phyloP scores from a whole-genome alignment of 1,140 invertebrate species.

The Panagrolaimus sp. region DNA sequence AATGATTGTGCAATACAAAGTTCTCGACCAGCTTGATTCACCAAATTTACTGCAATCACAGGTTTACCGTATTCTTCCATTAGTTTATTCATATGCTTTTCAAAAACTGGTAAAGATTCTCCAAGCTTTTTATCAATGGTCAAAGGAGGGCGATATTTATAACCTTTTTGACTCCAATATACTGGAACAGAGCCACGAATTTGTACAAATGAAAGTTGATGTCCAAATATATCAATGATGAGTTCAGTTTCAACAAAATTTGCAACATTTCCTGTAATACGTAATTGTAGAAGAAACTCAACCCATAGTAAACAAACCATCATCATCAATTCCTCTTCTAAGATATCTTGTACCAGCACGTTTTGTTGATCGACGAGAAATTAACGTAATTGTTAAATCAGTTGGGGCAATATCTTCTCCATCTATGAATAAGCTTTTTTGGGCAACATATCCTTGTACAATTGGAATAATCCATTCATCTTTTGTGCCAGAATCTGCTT shows the following conservation, averaged over 20 bases:
- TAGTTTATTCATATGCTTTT: constrained; percentile 75
- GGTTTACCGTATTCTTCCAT: constrained; percentile 58
- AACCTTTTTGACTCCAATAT: constrained; percentile 92
- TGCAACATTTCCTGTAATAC: constrained; percentile 70
- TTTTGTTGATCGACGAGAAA: constrained; percentile 49
- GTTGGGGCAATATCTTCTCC: constrained; percentile 1
- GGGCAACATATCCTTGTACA: constrained; percentile 5
- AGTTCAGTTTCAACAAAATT: constrained; percentile 96
- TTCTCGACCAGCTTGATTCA: constrained; percentile 86
- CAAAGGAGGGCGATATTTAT: constrained; percentile 87
- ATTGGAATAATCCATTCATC: constrained; percentile 8
- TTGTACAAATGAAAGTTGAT: constrained; percentile 77
- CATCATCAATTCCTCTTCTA: constrained; percentile 78
- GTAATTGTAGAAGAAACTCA: no score
- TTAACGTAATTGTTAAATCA: constrained; percentile 39
- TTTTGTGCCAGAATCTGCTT: not conserved
- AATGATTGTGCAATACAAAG: constrained; percentile 84
- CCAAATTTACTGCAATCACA: constrained; percentile 78
- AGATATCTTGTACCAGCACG: constrained; percentile 73
- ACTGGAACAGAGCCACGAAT: constrained; percentile 87
- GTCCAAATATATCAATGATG: constrained; percentile 63
- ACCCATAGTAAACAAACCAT: constrained; percentile 43
- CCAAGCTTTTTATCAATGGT: constrained; percentile 76
- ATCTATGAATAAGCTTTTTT: not conserved
- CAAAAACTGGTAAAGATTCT: constrained; percentile 80